Evolutionary conservation across 2,888 invertebrate species (phyloP).

Genomic region (Leptura quadrifasciata): DNA sequence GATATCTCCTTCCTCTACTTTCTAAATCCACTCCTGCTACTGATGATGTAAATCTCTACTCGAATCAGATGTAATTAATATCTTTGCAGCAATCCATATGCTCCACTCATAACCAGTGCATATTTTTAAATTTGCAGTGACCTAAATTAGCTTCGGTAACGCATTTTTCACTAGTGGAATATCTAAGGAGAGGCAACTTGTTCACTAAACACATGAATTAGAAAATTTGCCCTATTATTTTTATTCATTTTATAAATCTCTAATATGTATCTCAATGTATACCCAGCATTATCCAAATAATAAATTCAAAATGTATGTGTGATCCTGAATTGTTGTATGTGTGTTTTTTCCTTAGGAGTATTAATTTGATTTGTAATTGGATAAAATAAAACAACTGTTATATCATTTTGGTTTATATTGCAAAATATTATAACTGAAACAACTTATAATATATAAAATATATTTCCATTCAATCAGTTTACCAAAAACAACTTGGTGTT

Average conservation of each 20-base stretch:
- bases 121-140: too few relatives aligned
- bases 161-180: not conserved
- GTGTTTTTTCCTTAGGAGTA: constrained; percentile 26
- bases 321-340: constrained; percentile 20
- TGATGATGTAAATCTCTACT: too few relatives aligned
- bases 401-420: constrained; percentile 1
- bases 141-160: too few relatives aligned
- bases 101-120: too few relatives aligned
- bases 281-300: not conserved
- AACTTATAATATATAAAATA: not conserved
- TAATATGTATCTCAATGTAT: not conserved
- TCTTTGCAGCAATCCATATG: too few relatives aligned
- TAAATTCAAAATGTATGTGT: not conserved
- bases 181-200: not conserved
- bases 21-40: too few relatives aligned
- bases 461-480: not conserved
- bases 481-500: not conserved
- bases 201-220: not conserved
- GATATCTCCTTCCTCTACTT: too few relatives aligned
- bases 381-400: constrained; percentile 18
- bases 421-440: not conserved
- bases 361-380: constrained; percentile 30
- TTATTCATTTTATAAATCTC: not conserved
- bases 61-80: too few relatives aligned
- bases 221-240: not conserved